Evolutionary conservation across 2,113 vertebrate species (phyloP), one percentile per base, ranked within the genome.

Genomic region (Eurypyga helias): DNA sequence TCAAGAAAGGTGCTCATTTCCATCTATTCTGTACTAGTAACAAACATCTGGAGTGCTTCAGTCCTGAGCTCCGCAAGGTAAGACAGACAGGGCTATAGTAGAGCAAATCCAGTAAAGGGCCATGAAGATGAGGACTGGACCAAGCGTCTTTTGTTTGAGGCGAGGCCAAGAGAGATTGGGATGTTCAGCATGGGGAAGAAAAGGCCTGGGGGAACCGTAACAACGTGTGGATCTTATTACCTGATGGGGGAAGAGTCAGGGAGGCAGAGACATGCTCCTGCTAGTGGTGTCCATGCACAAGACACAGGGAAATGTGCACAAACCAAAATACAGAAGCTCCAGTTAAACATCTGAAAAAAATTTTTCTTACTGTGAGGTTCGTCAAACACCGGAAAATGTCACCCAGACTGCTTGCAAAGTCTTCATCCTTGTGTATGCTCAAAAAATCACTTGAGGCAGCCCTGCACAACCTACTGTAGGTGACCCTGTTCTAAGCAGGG

Each of bases 201-300:
- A 86, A 87, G 17, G 8, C 34, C 80, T 19, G 3, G 17, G 11
- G 29, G 13, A 13, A 58, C 64, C 18, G 48, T 54, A 52, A 8
- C 43, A 10, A 33, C 9, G 1, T 54, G 38, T 65, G 64, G 64
- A 66, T 66, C 28, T 17, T 45, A 45, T 16, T 55, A 66, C 7
- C 67, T 34, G 45, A 72, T 14, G 10, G 7, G 7, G 0, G 1
- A 3, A 38, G 62, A 23, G 19, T 23, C 45, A 41, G 7, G 3
- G 57, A 21, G 21, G 36, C 16, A 71, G 49, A 58, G 28, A 17
- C 9, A 66, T 34, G 34, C 3, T 3, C 19, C 51, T 60, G 12
- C 10, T 69, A 34, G 6, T 13, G 4, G 19, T 41, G 10, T 2
- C 34, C 19, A 61, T 23, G 19, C 31, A 65, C 17, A 70, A 41